phyloP scores from a whole-genome alignment of 2,797 vertebrate species.

The Thalassophryne amazonica region DNA sequence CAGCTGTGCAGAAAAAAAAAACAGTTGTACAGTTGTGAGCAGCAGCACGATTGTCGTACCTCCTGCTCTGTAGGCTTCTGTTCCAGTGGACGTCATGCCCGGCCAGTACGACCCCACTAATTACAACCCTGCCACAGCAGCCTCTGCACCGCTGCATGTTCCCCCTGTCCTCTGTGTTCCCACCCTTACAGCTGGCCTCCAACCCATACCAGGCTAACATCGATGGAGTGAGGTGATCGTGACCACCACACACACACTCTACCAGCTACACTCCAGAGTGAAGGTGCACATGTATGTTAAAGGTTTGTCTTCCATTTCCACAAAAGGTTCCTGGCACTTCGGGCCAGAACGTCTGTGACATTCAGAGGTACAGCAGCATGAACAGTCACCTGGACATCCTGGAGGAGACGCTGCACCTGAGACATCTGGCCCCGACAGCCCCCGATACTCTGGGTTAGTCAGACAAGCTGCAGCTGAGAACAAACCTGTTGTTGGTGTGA shows the following conservation, averaged over 20 bases:
- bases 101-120: slow-evolving; percentile 95
- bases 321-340: slow-evolving; percentile 91
- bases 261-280: background rate
- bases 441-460: slow-evolving; percentile 91
- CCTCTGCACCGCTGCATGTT: slow-evolving; percentile 96
- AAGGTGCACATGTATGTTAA: background rate
- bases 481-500: background rate
- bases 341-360: slow-evolving; percentile 91
- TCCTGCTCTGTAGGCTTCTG: slow-evolving; percentile 77
- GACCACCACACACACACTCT: background rate
- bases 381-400: slow-evolving; percentile 90
- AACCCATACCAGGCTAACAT: slow-evolving; percentile 92
- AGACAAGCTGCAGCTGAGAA: background rate
- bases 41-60: background rate
- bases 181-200: slow-evolving; percentile 87
- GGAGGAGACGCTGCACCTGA: slow-evolving; percentile 87
- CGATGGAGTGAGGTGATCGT: slow-evolving; percentile 85
- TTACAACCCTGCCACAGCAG: slow-evolving; percentile 93
- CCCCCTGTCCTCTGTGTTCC: slow-evolving; percentile 84
- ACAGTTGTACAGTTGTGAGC: background rate
- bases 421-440: slow-evolving; percentile 92
- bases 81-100: slow-evolving; percentile 95
- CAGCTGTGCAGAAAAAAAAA: too few relatives aligned
- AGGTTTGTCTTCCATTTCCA: background rate
- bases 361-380: slow-evolving; percentile 91